phyloP scores from a whole-genome alignment of 2,888 invertebrate genomes.

The Toxonevra muliebris region DNA sequence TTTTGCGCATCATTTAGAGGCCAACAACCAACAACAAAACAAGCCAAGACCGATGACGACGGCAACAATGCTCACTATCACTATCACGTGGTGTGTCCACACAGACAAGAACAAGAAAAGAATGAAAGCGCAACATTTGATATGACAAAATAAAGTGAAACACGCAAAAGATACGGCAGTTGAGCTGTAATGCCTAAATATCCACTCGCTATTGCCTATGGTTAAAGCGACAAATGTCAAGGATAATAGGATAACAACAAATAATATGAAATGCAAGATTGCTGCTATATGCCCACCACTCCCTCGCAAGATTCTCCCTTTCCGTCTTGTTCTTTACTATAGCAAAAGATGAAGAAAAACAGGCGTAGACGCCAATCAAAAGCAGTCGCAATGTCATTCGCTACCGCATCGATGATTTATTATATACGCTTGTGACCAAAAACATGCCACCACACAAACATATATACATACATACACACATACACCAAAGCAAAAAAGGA shows the following conservation, averaged over 20 bases:
- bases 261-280: conserved; percentile 13
- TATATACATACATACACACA: not conserved
- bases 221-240: conserved; percentile 32
- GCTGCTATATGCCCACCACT: not conserved
- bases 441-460: conserved; percentile 23
- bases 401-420: conserved; percentile 35
- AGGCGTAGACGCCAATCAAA: conserved; percentile 44
- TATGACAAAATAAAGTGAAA: not conserved
- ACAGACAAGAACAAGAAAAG: not conserved
- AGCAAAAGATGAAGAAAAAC: conserved; percentile 22
- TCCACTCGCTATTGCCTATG: too few species aligned
- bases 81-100: not conserved
- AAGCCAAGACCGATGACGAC: too few species aligned
- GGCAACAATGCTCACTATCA: too few species aligned
- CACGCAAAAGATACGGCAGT: not conserved
- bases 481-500: conserved; percentile 9
- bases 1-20: conserved; percentile 28
- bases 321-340: not conserved
- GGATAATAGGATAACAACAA: conserved; percentile 26
- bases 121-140: conserved; percentile 18
- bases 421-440: conserved; percentile 19
- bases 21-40: not conserved
- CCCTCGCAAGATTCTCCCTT: not conserved
- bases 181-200: not conserved
- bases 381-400: conserved; percentile 37